A percentile compares a stretch with the other conserved stretches of the same genome.
Conservation (phyloP, 2,888 invertebrate genomes). For the Oegoconia quadripuncta region DNA sequence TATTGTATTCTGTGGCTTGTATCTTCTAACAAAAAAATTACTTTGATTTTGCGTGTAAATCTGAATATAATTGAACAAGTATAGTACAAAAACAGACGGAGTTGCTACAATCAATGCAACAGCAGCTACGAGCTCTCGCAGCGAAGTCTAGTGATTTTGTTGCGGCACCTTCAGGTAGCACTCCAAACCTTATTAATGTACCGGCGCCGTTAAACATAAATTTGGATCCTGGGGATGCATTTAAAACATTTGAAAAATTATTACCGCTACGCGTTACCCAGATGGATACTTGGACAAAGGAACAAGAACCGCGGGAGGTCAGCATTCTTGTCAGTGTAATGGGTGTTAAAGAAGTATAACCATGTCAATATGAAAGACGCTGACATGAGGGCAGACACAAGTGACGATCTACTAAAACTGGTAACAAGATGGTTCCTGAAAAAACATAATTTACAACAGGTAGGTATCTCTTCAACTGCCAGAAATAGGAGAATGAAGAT, state of each 20-base stretch:
- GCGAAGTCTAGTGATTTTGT: too few relatives aligned
- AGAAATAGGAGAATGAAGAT: not conserved
- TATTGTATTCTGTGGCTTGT: too few relatives aligned
- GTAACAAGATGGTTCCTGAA: not conserved
- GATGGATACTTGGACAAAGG: not conserved
- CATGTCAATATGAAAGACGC: not conserved
- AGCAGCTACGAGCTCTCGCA: too few relatives aligned
- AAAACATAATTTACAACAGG: not conserved
- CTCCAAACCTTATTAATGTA: not conserved
- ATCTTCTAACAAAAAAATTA: too few relatives aligned
- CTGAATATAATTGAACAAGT: too few relatives aligned
- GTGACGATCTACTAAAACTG: constrained; percentile 1
- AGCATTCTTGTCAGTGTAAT: constrained; percentile 2
- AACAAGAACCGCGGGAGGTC: not conserved
- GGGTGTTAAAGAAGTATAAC: constrained; percentile 3
- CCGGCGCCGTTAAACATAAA: not conserved
- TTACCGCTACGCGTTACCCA: not conserved
- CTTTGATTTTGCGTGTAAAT: too few relatives aligned
- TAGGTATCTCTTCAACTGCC: not conserved
- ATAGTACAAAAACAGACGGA: too few relatives aligned
- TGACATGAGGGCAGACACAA: too few relatives aligned
- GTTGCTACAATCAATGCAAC: too few relatives aligned
- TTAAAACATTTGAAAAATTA: constrained; percentile 1
- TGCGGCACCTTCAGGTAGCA: too few relatives aligned
- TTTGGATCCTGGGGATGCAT: constrained; percentile 1